Conservation (phyloP, 2,113 vertebrate genomes). For the Megaleporinus macrocephalus region DNA sequence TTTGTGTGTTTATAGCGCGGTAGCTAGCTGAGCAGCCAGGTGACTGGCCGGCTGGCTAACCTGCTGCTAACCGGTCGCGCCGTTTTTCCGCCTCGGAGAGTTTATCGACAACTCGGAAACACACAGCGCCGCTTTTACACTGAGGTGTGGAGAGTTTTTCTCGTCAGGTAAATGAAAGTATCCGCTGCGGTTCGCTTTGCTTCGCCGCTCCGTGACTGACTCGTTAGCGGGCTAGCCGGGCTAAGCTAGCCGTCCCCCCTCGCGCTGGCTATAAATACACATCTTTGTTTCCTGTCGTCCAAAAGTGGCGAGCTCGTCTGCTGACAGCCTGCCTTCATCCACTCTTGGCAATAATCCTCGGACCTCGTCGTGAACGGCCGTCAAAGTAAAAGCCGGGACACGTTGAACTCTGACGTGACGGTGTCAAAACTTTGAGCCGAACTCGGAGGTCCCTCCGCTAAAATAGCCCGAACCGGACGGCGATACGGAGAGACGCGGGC, state of each 20-base stretch:
- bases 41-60: background rate
- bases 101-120: background rate
- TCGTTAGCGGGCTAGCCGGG: background rate
- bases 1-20: background rate
- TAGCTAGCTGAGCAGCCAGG: background rate
- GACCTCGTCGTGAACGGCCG: slow-evolving; percentile 70
- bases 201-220: background rate
- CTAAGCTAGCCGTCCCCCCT: too few relatives aligned
- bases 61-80: background rate
- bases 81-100: background rate
- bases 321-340: slow-evolving; percentile 21
- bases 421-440: slow-evolving; percentile 8
- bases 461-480: background rate
- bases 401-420: background rate
- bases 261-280: slow-evolving; percentile 30
- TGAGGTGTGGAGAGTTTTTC: background rate
- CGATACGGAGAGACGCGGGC: background rate
- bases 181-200: background rate
- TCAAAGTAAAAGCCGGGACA: slow-evolving; percentile 47
- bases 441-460: background rate
- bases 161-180: background rate
- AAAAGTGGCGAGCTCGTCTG: slow-evolving; percentile 60
- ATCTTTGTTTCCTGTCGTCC: slow-evolving; percentile 38
- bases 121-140: background rate
- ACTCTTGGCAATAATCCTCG: slow-evolving; percentile 36